Conservation (phyloP, 2,113 vertebrate species). For the Pipa parva region DNA sequence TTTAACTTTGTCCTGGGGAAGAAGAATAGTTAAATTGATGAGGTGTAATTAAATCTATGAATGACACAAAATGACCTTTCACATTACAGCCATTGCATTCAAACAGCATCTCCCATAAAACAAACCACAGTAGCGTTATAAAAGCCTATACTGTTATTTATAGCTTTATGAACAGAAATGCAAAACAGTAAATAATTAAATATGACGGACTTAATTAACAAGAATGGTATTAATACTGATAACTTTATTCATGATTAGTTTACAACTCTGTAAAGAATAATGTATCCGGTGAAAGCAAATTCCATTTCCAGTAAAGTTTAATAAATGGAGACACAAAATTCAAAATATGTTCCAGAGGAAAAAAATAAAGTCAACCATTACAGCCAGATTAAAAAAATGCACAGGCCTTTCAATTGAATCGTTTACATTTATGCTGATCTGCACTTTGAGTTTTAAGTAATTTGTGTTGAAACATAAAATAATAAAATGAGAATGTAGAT, state of each 20-base stretch:
- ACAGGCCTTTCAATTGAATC: constrained; percentile 59
- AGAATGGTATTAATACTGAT: neutral
- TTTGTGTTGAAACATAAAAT: constrained; percentile 64
- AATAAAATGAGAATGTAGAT: constrained; percentile 66
- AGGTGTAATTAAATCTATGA: no score
- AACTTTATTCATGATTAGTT: constrained; percentile 9
- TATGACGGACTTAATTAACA: constrained; percentile 5
- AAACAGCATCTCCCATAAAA: neutral
- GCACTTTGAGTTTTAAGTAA: constrained; percentile 64
- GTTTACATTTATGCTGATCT: constrained; percentile 63
- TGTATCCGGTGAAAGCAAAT: constrained; percentile 49
- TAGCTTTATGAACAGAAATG: neutral
- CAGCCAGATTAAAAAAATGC: constrained; percentile 59
- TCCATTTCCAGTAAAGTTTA: constrained; percentile 56
- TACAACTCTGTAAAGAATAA: constrained; percentile 47
- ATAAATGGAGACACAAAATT: constrained; percentile 63
- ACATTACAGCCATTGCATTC: no score
- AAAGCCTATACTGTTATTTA: neutral
- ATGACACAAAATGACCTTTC: no score
- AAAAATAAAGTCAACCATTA: constrained; percentile 69
- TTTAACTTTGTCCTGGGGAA: no score
- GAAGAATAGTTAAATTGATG: no score
- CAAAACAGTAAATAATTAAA: constrained; percentile 19
- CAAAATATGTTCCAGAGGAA: constrained; percentile 65
- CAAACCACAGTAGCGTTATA: neutral